A percentile compares a stretch with the other conserved stretches of the same genome.
Conservation (phyloP, 2,113 vertebrate species). For the Nipponia nippon region DNA sequence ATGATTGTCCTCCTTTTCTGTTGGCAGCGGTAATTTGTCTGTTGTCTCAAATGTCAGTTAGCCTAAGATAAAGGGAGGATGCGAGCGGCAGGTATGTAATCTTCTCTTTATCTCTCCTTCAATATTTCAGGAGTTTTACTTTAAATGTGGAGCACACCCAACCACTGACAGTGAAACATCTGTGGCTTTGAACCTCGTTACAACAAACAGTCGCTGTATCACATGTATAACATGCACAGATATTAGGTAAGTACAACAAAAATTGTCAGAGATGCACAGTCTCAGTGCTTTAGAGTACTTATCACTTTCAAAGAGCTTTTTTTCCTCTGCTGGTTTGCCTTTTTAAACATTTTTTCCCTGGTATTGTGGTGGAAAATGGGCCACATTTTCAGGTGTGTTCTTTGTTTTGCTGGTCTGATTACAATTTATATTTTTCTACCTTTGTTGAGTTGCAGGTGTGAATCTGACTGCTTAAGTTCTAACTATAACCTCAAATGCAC, state of each 20-base stretch:
- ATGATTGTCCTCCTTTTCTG: not conserved
- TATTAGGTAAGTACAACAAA: constrained; percentile 71
- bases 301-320: not conserved
- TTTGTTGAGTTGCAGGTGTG: not conserved
- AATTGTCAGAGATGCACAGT: not conserved
- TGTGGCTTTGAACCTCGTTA: constrained; percentile 81
- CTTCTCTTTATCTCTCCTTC: constrained; percentile 55
- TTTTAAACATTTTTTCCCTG: not conserved
- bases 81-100: not conserved
- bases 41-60: constrained; percentile 1
- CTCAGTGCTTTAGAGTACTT: not conserved
- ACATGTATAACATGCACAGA: constrained; percentile 84
- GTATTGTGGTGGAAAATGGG: not conserved
- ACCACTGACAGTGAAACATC: constrained; percentile 82
- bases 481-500: not conserved
- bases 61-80: not conserved
- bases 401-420: not conserved
- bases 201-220: constrained; percentile 75
- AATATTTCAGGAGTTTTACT: constrained; percentile 84
- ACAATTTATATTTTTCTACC: not conserved
- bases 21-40: constrained; percentile 29
- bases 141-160: constrained; percentile 85
- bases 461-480: not conserved
- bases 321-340: not conserved
- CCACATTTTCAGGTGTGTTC: not conserved